Conservation (phyloP, 2,797 vertebrate species). For the Helostoma temminkii region DNA sequence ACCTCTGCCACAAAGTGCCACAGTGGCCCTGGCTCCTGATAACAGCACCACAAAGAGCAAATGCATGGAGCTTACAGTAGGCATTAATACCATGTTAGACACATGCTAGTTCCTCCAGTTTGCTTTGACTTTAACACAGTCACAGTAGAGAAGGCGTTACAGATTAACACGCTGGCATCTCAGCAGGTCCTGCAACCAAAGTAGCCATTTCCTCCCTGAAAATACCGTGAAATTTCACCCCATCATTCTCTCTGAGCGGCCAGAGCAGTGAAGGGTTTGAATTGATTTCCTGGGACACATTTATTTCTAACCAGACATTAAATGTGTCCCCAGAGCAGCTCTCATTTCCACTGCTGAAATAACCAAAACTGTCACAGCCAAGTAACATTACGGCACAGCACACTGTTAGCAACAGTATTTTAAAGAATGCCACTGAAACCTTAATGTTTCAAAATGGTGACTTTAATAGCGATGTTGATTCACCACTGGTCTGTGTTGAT, state of each 20-base stretch:
- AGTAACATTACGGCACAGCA: slow-evolving; percentile 16
- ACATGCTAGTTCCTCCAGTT: slow-evolving; percentile 46
- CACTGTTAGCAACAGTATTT: slow-evolving; percentile 17
- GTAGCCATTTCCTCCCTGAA: slow-evolving; percentile 36
- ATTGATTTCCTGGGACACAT: slow-evolving; percentile 43
- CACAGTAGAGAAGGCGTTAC: slow-evolving; percentile 7
- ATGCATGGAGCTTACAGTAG: slow-evolving; percentile 43
- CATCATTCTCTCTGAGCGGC: slow-evolving; percentile 12
- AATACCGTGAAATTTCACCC: slow-evolving; percentile 38
- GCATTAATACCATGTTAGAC: slow-evolving; percentile 53
- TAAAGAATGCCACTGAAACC: slow-evolving; percentile 15
- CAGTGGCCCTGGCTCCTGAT: slow-evolving; percentile 62
- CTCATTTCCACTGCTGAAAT: slow-evolving; percentile 39
- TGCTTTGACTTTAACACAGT: slow-evolving; percentile 33
- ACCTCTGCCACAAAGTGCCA: slow-evolving; percentile 67
- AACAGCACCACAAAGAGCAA: slow-evolving; percentile 51
- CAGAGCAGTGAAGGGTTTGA: slow-evolving; percentile 22
- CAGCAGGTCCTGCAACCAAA: slow-evolving; percentile 23
- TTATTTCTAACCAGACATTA: slow-evolving; percentile 41
- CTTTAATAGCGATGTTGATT: slow-evolving; percentile 29
- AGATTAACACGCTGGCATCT: slow-evolving; percentile 36
- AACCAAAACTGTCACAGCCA: slow-evolving; percentile 6
- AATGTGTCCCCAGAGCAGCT: slow-evolving; percentile 30
- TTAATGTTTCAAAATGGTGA: slow-evolving; percentile 27
- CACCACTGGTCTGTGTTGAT: background rate